Base-by-base conservation (phyloP, 1,140 invertebrate genomes). In the Neotoxoptera formosana region DNA sequence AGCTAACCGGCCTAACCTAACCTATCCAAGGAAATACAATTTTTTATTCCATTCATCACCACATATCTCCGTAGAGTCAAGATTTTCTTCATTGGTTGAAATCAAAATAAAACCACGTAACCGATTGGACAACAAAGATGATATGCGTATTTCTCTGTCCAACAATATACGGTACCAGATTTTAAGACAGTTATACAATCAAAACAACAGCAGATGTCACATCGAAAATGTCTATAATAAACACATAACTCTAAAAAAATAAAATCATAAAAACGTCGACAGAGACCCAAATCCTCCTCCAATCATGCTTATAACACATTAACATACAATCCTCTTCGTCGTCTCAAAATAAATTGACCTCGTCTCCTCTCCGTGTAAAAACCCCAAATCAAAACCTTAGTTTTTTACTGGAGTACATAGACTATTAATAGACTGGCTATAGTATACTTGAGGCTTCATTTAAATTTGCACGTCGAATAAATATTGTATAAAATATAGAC, bases 71-170 rank as follows among this genome's bases (percentile, higher is more conserved):
- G 25, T 60, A 9, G 47, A 88, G 6, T 51, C 0, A 4, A 0
- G 9, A 89, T 89, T 53, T 53, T 89, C n/a, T 36, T 7, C 36
- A 90, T 21, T 60, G 53, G 7, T 45, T 53, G 30, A 11, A 60
- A 90, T 90, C 17, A 60, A 90, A 90, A 60, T 34, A 90, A 60
- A 90, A 90, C 14, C 9, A 90, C 51, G 34, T 41, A 60, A 90
- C 36, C 36, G 36, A 90, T 90, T 60, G 8, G 34, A 60, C 30
- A 60, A 25, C n/a, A 51, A 89, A 56, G 25, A 87, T 56, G 34
- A 89, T 56, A 89, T 89, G 88, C 88, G 1, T 36, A 8, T 89
- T 89, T 20, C 48, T 23, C 88, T 90, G 53, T 90, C 53, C 36
- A 90, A 60, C 14, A 45, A n/a, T n/a, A n/a, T n/a, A n/a, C 0